Percentiles rank a stretch among this genome's conserved stretches.
Evolutionary conservation across 2,888 invertebrate species (phyloP).

Genomic region (Leucophenga montana): DNA sequence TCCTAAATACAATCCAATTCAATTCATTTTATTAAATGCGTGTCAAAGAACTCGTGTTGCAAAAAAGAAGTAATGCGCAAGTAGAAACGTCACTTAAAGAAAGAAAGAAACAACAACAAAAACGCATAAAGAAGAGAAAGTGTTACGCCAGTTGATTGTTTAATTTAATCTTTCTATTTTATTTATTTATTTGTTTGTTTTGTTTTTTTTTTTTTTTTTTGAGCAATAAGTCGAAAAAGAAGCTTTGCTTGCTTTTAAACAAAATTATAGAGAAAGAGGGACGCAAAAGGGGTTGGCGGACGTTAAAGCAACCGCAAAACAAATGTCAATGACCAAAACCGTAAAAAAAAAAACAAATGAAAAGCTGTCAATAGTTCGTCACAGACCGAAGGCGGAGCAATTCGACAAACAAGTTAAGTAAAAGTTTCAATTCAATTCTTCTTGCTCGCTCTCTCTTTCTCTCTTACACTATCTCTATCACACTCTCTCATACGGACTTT

Average conservation of each 20-base stretch:
- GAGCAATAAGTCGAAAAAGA: slow-evolving; percentile 19
- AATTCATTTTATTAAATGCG: too few relatives aligned
- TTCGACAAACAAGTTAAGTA: background rate
- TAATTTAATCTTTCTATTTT: slow-evolving; percentile 55
- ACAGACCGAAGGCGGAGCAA: background rate
- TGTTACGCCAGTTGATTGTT: slow-evolving; percentile 66
- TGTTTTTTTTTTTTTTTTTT: background rate
- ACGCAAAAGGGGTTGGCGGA: too few relatives aligned
- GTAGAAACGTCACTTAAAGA: background rate
- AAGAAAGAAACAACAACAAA: background rate
- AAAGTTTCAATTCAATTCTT: slow-evolving; percentile 21
- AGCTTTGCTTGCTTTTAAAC: slow-evolving; percentile 3
- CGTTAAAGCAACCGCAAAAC: background rate
- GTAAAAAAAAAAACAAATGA: background rate
- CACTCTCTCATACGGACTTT: too few relatives aligned
- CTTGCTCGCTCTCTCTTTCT: background rate
- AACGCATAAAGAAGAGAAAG: slow-evolving; percentile 57
- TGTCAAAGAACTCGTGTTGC: background rate
- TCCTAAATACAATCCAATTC: too few relatives aligned
- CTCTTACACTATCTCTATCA: background rate
- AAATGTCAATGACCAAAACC: slow-evolving; percentile 19
- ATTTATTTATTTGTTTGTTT: slow-evolving; percentile 26
- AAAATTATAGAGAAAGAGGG: too few relatives aligned
- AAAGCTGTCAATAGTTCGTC: slow-evolving; percentile 22
- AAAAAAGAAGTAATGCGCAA: background rate